Evolutionary conservation across 2,113 vertebrate genomes (phyloP).

Genomic region (Phyllostomus discolor): DNA sequence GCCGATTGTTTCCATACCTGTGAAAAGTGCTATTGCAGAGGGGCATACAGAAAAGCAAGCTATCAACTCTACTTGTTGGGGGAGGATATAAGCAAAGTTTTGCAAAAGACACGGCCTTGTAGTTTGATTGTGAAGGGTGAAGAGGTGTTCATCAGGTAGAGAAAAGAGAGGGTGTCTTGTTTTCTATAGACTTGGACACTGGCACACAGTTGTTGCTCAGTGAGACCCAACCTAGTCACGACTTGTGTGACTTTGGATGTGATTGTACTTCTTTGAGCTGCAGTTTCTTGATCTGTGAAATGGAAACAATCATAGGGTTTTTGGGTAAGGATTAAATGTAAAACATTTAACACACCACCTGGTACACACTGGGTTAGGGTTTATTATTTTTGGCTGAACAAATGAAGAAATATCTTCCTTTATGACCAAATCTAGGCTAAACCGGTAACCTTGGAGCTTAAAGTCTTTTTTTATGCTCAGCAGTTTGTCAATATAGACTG

Average conservation of each 20-base stretch:
- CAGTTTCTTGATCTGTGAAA: slow-evolving; percentile 13
- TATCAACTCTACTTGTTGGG: not conserved
- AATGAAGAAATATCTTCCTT: not conserved
- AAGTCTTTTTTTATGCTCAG: not conserved
- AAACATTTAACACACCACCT: not conserved
- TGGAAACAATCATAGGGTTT: slow-evolving; percentile 21
- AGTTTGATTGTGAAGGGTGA: not conserved
- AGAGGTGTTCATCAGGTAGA: not conserved
- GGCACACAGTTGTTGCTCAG: not conserved
- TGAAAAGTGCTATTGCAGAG: slow-evolving; percentile 5
- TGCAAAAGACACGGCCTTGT: not conserved
- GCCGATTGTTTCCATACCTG: not conserved
- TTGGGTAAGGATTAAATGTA: not conserved
- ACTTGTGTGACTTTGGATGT: not conserved
- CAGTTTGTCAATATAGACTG: not conserved
- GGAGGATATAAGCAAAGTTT: not conserved
- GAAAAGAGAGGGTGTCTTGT: not conserved
- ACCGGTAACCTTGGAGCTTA: not conserved
- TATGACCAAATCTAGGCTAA: not conserved
- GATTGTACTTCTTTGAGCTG: not conserved
- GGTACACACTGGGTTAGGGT: not conserved
- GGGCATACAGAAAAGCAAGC: not conserved
- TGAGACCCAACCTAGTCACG: not conserved
- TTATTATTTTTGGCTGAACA: not conserved
- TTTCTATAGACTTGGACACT: not conserved